Percentiles rank a stretch among this genome's conserved stretches.
These are phyloP conservation scores for Schizothorax lantsangensis DNA, from an alignment of 2,797 vertebrate genomes.

Conservation along the genomic window DNA sequence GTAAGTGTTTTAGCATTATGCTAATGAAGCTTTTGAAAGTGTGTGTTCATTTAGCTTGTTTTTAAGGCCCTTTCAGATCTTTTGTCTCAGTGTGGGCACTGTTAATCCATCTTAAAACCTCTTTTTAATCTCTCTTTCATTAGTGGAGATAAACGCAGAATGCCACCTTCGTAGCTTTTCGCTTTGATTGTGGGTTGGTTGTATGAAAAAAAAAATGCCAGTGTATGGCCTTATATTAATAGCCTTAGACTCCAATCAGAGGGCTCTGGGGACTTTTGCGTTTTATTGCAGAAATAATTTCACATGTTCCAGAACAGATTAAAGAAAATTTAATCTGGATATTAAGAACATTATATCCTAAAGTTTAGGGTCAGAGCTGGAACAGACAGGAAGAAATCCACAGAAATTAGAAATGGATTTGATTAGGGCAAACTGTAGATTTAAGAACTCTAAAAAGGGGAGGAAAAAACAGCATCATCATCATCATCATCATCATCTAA, in stretches of 20 bases:
- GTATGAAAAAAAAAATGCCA: constrained; percentile 28
- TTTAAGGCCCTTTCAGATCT: constrained; percentile 71
- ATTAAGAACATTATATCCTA: constrained; percentile 84
- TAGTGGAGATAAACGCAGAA: constrained; percentile 78
- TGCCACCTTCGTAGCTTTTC: constrained; percentile 79
- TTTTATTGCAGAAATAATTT: constrained; percentile 83
- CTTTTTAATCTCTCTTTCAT: constrained; percentile 84
- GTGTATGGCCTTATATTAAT: constrained; percentile 53
- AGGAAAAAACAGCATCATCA: constrained; percentile 45
- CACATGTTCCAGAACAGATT: constrained; percentile 82
- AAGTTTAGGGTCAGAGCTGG: constrained; percentile 78
- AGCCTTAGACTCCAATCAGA: constrained; percentile 63
- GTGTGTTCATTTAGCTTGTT: constrained; percentile 65
- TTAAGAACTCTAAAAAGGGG: constrained; percentile 10
- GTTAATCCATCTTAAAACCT: constrained; percentile 81
- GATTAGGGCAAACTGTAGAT: constrained; percentile 64
- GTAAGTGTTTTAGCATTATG: constrained; percentile 61
- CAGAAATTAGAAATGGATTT: constrained; percentile 81
- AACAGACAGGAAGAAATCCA: constrained; percentile 77
- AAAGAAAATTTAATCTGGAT: constrained; percentile 81
- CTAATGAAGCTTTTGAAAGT: constrained; percentile 59
- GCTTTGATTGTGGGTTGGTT: constrained; percentile 76
- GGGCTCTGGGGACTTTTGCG: constrained; percentile 68
- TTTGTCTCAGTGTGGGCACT: constrained; percentile 75
- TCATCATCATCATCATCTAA: constrained; percentile 25